phyloP scores from a whole-genome alignment of 37 sponge, comb jelly and placozoan genomes.

The Beroe ovata region DNA sequence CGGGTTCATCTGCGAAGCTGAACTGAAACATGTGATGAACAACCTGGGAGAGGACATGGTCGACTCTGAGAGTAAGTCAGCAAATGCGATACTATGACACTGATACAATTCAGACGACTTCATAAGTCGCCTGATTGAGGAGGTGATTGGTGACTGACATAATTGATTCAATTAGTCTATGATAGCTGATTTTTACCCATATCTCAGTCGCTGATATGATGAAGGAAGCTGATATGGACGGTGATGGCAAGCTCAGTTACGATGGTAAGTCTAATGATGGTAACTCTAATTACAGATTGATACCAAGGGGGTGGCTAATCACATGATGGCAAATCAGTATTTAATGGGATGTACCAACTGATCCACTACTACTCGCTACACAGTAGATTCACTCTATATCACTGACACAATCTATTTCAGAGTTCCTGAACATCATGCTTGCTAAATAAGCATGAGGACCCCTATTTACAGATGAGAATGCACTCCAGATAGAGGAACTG shows the following conservation, averaged over 20 bases:
- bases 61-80: constrained; percentile 64
- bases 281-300: too few relatives aligned
- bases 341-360: too few relatives aligned
- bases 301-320: too few relatives aligned
- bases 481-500: not conserved
- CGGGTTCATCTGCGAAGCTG: constrained; percentile 6
- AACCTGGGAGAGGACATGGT: constrained; percentile 61
- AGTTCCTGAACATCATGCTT: constrained; percentile 67
- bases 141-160: too few relatives aligned
- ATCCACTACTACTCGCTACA: too few relatives aligned
- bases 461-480: not conserved
- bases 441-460: constrained; percentile 15
- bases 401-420: too few relatives aligned
- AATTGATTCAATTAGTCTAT: not conserved
- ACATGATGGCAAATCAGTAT: too few relatives aligned
- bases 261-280: constrained; percentile 61
- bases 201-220: constrained; percentile 40
- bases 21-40: constrained; percentile 57
- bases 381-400: too few relatives aligned
- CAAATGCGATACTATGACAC: too few relatives aligned
- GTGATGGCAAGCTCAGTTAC: constrained; percentile 54
- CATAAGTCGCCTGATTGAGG: too few relatives aligned
- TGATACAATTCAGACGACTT: too few relatives aligned
- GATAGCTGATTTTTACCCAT: not conserved
- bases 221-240: constrained; percentile 61